These are phyloP conservation scores for Alloscopus bannaensis DNA, from an alignment of 2,888 invertebrate species.

Conservation along the genomic window DNA sequence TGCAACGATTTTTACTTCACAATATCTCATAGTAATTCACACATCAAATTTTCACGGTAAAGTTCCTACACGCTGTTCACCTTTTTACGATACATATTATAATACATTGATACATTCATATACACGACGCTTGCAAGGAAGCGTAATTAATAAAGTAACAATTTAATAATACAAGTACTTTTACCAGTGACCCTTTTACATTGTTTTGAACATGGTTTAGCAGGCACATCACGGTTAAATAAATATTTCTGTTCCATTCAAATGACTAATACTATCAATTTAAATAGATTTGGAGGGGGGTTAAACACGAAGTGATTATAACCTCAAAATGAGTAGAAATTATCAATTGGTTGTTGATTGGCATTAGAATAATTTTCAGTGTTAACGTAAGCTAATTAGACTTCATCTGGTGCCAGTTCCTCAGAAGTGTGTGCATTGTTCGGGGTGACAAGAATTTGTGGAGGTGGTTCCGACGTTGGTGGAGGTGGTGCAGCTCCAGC, in stretches of 20 bases:
- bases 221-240: conserved; percentile 45
- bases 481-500: conserved; percentile 65
- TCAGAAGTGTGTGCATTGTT: conserved; percentile 69
- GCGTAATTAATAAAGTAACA: neutral
- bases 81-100: neutral
- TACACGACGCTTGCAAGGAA: neutral
- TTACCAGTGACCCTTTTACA: conserved; percentile 44
- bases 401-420: conserved; percentile 75
- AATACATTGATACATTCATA: neutral
- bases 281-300: neutral
- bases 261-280: conserved; percentile 19
- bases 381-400: conserved; percentile 71
- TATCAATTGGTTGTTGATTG: conserved; percentile 43
- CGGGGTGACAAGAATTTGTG: conserved; percentile 67
- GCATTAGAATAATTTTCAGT: conserved; percentile 16
- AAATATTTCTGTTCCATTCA: conserved; percentile 14
- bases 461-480: conserved; percentile 67
- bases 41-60: too few species aligned
- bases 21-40: neutral
- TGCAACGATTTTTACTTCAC: conserved; percentile 12
- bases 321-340: neutral
- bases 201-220: conserved; percentile 51
- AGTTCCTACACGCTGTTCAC: neutral
- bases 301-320: neutral
- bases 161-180: conserved; percentile 27